Evolutionary conservation across 2,888 invertebrate genomes (phyloP).

Genomic region (Phymatocera aterrima): DNA sequence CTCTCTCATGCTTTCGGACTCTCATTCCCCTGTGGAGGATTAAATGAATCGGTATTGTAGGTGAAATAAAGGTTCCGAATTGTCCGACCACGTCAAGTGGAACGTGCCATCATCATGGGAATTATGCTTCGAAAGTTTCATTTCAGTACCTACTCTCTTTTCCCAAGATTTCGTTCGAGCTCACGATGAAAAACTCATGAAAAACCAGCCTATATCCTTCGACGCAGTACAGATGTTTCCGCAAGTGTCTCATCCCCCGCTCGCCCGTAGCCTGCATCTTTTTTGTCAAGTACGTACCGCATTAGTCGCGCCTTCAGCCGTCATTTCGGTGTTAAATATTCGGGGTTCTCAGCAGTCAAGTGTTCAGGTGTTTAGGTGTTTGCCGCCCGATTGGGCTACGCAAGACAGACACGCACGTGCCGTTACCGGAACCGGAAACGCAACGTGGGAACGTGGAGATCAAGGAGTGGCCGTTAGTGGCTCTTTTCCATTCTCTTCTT

Average conservation of each 20-base stretch:
- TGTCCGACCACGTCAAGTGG: constrained; percentile 9
- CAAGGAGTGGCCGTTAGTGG: constrained; percentile 58
- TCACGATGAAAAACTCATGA: not conserved
- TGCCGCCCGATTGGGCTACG: constrained; percentile 53
- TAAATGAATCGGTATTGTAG: constrained; percentile 63
- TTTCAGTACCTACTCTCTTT: not conserved
- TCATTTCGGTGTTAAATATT: constrained; percentile 23
- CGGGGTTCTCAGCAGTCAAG: constrained; percentile 1
- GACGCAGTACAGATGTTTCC: not conserved
- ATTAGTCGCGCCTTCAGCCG: not conserved
- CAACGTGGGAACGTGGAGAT: constrained; percentile 64
- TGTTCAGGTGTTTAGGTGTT: constrained; percentile 53
- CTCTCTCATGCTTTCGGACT: constrained; percentile 47
- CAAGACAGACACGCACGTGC: constrained; percentile 61
- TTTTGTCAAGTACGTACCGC: not conserved
- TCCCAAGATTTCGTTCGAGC: not conserved
- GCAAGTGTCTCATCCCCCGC: constrained; percentile 3
- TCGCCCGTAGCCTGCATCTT: not conserved
- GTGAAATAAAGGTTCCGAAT: constrained; percentile 50
- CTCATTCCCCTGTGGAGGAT: constrained; percentile 53
- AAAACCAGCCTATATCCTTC: not conserved
- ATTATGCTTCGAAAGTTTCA: not conserved
- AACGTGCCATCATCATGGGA: not conserved
- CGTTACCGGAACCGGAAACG: constrained; percentile 68
- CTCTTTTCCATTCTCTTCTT: constrained; percentile 63